Evolutionary conservation across 64 coral and sea anemone species (phyloP).

Genomic region (Anthopleura sola): DNA sequence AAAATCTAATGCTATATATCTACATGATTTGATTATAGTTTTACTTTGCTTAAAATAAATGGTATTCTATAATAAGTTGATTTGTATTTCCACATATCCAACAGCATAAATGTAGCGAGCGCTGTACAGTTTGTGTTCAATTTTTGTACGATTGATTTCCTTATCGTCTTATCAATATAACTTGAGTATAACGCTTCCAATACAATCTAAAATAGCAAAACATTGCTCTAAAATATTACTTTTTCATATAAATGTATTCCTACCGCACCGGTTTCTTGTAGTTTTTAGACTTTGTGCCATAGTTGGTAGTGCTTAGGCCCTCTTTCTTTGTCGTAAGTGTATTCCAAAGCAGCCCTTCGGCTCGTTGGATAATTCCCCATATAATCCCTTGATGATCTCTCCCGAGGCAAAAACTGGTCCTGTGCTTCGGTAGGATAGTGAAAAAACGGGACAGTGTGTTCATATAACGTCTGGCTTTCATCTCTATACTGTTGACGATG

Average conservation of each 20-base stretch:
- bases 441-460: constrained; percentile 78
- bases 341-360: constrained; percentile 71
- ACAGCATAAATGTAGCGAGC: no score
- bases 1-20: not conserved
- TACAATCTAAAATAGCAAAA: no score
- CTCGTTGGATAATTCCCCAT: constrained; percentile 71
- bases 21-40: not conserved
- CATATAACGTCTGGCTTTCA: constrained; percentile 66
- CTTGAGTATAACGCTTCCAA: no score
- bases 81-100: no score
- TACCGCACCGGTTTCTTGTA: not conserved
- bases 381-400: constrained; percentile 18
- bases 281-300: constrained; percentile 74
- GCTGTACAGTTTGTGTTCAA: not conserved
- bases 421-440: constrained; percentile 87
- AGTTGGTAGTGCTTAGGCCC: constrained; percentile 89
- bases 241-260: no score
- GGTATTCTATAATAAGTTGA: no score
- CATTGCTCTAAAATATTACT: no score
- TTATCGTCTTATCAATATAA: no score
- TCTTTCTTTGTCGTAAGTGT: constrained; percentile 69
- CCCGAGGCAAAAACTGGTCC: constrained; percentile 63
- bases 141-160: no score
- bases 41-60: not conserved
- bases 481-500: constrained; percentile 90